These are phyloP conservation scores for Drosophila melanica DNA, from an alignment of 1,140 invertebrate genomes.

Conservation along the genomic window DNA sequence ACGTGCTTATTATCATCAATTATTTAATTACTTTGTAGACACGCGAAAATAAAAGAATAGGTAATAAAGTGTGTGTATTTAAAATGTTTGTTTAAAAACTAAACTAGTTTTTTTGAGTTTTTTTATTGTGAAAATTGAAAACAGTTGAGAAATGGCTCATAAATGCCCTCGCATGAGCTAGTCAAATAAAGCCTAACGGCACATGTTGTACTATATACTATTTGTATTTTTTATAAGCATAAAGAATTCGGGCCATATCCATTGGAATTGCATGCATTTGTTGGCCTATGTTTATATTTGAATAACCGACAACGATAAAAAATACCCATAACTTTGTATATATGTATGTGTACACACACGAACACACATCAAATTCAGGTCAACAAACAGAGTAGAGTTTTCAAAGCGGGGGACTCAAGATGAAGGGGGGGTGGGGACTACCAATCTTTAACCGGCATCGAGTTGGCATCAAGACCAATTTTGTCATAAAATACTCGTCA, in stretches of 20 bases:
- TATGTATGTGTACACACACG: constrained; percentile 1
- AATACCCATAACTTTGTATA: constrained; percentile 5
- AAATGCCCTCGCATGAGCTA: constrained; percentile 29
- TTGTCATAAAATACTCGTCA: constrained; percentile 49
- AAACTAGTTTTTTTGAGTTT: too few species aligned
- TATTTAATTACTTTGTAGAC: background rate
- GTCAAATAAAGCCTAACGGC: constrained; percentile 15
- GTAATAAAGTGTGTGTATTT: too few species aligned
- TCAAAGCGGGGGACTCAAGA: too few species aligned
- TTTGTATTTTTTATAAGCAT: constrained; percentile 40
- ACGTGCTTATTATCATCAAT: constrained; percentile 24
- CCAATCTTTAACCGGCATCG: constrained; percentile 16
- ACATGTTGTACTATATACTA: constrained; percentile 17
- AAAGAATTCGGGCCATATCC: constrained; percentile 31
- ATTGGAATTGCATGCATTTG: constrained; percentile 43
- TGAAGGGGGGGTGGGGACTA: background rate
- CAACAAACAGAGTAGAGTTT: constrained; percentile 19
- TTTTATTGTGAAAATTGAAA: background rate
- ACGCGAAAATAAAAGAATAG: too few species aligned
- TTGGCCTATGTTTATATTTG: constrained; percentile 44
- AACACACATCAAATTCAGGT: constrained; percentile 30
- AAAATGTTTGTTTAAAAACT: too few species aligned
- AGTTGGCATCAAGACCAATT: constrained; percentile 34
- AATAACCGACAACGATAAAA: constrained; percentile 29
- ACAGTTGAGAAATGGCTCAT: background rate